phyloP scores from a whole-genome alignment of 2,888 invertebrate genomes.

The Dilophus febrilis region DNA sequence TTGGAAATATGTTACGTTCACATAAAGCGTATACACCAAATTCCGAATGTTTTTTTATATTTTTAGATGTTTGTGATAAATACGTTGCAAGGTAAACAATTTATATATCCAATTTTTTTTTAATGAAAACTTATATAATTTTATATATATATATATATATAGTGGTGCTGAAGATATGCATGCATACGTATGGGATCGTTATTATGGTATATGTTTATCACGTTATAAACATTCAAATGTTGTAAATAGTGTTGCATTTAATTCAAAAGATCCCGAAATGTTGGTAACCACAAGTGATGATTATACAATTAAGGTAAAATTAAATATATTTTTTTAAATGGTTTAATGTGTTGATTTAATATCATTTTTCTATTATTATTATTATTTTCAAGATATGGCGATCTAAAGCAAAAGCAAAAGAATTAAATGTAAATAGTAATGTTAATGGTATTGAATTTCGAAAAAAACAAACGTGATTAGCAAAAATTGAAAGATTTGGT shows the following conservation, averaged over 20 bases:
- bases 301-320: constrained; percentile 46
- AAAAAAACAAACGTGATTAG: not conserved
- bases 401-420: constrained; percentile 6
- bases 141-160: constrained; percentile 16
- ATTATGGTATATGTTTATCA: constrained; percentile 59
- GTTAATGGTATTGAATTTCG: not conserved
- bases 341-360: not conserved
- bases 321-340: too few species aligned
- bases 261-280: constrained; percentile 63
- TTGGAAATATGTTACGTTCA: constrained; percentile 59
- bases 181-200: constrained; percentile 72
- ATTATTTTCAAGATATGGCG: constrained; percentile 7
- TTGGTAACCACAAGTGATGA: constrained; percentile 72
- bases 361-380: not conserved
- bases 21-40: constrained; percentile 73
- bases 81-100: constrained; percentile 58
- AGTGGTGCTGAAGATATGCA: constrained; percentile 73
- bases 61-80: constrained; percentile 63
- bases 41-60: constrained; percentile 74
- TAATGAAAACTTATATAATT: constrained; percentile 3
- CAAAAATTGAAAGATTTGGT: too few species aligned
- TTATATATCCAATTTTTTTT: not conserved
- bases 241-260: constrained; percentile 73
- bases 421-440: not conserved
- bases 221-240: constrained; percentile 62